Conservation (phyloP, 2,888 invertebrate species). For the Drosophila putrida region DNA sequence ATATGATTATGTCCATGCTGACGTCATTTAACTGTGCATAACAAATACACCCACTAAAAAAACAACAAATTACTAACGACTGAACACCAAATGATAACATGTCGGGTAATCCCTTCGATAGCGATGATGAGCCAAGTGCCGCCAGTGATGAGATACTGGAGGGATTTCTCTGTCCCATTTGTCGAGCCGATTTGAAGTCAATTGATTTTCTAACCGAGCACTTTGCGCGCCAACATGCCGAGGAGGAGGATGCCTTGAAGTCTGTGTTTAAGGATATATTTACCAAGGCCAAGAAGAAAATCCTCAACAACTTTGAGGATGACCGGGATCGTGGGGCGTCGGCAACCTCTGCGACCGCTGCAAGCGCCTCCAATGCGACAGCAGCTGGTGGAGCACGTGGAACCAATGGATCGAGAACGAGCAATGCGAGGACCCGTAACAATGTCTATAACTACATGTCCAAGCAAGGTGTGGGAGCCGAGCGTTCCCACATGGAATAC, state of each 20-base stretch:
- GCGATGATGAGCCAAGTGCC: conserved; percentile 70
- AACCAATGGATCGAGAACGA: conserved; percentile 36
- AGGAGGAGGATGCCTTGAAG: conserved; percentile 93
- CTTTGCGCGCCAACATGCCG: conserved; percentile 95
- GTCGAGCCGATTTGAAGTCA: conserved; percentile 95
- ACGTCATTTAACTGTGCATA: conserved; percentile 3
- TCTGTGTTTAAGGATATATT: conserved; percentile 92
- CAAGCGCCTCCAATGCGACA: conserved; percentile 7
- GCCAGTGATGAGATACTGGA: conserved; percentile 90
- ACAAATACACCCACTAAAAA: conserved; percentile 58
- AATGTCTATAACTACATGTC: conserved; percentile 81
- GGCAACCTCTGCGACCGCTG: conserved; percentile 10
- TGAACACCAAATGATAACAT: conserved; percentile 38
- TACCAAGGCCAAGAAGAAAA: conserved; percentile 96
- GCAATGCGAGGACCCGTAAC: conserved; percentile 68
- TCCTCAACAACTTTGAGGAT: conserved; percentile 91
- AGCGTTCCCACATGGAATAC: conserved; percentile 89
- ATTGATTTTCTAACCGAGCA: conserved; percentile 93
- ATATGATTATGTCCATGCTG: neutral
- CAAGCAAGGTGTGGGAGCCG: conserved; percentile 85
- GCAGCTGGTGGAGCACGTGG: conserved; percentile 16
- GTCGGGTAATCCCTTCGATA: conserved; percentile 82
- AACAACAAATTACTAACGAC: conserved; percentile 34
- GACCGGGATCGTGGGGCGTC: conserved; percentile 61
- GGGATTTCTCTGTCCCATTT: conserved; percentile 98